These are phyloP conservation scores for Phaetusa simplex DNA, from an alignment of 2,113 vertebrate species.

Conservation along the genomic window DNA sequence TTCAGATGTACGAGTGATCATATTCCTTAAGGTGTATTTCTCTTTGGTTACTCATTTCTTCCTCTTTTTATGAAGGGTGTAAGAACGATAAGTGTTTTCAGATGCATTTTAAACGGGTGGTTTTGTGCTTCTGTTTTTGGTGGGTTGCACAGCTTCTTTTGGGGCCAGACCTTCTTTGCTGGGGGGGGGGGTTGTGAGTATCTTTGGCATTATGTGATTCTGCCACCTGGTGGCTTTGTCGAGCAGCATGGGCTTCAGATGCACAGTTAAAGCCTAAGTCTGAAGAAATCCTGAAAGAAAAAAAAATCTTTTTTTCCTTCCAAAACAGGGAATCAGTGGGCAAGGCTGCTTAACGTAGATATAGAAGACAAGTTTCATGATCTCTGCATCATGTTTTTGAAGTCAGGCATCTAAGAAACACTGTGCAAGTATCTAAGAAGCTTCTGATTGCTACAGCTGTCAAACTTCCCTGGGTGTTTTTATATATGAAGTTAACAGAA, in stretches of 20 bases:
- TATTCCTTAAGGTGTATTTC: not conserved
- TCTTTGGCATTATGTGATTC: not conserved
- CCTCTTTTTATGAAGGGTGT: not conserved
- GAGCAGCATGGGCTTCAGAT: not conserved
- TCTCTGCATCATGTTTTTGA: not conserved
- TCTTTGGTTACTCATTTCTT: not conserved
- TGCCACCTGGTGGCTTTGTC: constrained; percentile 21
- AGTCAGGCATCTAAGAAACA: not conserved
- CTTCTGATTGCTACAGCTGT: not conserved
- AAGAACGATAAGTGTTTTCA: not conserved
- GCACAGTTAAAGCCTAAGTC: not conserved
- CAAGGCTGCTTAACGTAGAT: not conserved
- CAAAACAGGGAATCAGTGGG: not conserved
- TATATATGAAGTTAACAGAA: not conserved
- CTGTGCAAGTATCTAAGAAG: not conserved
- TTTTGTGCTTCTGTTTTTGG: not conserved
- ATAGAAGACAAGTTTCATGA: not conserved
- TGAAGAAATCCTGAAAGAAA: not conserved
- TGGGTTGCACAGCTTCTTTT: not conserved
- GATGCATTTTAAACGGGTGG: not conserved
- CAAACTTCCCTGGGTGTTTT: not conserved
- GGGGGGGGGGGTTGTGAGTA: rapidly evolving
- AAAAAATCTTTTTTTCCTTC: not conserved
- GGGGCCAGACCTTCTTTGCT: not conserved
- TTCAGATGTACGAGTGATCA: rapidly evolving